phyloP scores from a whole-genome alignment of 1,140 invertebrate species.

The Triops cancriformis region DNA sequence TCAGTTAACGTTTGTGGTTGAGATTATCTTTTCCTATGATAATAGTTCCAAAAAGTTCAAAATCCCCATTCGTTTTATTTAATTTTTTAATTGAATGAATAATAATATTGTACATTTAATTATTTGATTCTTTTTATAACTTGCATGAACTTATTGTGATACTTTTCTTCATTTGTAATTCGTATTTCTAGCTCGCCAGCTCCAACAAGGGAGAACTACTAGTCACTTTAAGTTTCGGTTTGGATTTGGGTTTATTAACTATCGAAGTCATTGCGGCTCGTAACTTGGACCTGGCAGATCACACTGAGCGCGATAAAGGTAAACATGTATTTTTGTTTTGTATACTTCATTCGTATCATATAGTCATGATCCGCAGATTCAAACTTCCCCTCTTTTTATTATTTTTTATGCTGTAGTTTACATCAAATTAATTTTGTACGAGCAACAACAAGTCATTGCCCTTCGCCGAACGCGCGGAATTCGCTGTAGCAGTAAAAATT shows the following conservation, averaged over 20 bases:
- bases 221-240: background rate
- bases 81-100: no score
- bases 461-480: slow-evolving; percentile 13
- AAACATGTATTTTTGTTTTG: background rate
- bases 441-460: slow-evolving; percentile 2
- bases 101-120: background rate
- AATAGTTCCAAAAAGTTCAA: no score
- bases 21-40: no score
- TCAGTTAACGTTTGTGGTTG: no score
- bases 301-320: background rate
- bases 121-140: background rate
- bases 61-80: no score
- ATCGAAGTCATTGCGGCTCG: background rate
- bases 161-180: background rate
- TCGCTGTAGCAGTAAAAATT: slow-evolving; percentile 13
- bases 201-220: background rate
- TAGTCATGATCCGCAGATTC: no score
- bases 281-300: background rate
- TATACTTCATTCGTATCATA: no score
- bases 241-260: background rate
- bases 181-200: background rate
- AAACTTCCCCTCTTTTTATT: background rate
- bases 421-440: slow-evolving; percentile 18
- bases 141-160: no score
- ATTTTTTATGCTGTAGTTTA: background rate